Base-by-base conservation (phyloP, 2,797 vertebrate genomes). In the Enteromius unitaeniatus region DNA sequence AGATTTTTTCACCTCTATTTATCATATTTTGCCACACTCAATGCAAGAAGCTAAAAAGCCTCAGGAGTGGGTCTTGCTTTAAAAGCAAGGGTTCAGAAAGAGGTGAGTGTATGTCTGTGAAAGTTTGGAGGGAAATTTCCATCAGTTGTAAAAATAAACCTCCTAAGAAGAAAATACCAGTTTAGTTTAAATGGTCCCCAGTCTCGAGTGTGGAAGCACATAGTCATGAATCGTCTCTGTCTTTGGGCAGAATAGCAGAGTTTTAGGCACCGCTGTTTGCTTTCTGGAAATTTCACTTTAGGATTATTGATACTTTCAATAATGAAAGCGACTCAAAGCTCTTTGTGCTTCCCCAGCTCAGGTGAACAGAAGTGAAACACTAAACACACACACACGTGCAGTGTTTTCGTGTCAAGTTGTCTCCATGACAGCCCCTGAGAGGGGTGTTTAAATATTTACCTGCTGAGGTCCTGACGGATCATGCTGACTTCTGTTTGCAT, bases 381-480 rank as follows among this genome's bases (percentile, higher is more conserved):
- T 55, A 77, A 49, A 79, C 40, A 86, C 79, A 82, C 77, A 58
- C 31, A 79, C 45, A 67, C 40, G 55, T 31, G 62, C 70, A 73
- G 51, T 78, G 74, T 78, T 83, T 74, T 81, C 17, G 21, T 79
- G 82, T 78, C 65, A 78, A 85, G 81, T 78, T 87, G 81, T 84
- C 78, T 77, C 75, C 73, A 81, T 83, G 82, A 74, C 78, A 85
- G 55, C 47, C 84, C 58, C 72, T 68, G 81, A 67, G 81, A 58
- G 51, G 49, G 76, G 34, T 75, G 53, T 74, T 84, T 85, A 84
- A 88, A 87, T 87, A 84, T 87, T 87, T 87, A 88, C 82, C 74
- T 64, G 78, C 77, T 84, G 45, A 58, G 79, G 60, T 81, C 76
- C 78, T 64, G 78, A 78, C 47, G 47, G 64, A 82, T 78, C 79